Evolutionary conservation across 1,140 invertebrate genomes (phyloP), one percentile per base, ranked within the genome.

Genomic region (Drosophila tropicalis): DNA sequence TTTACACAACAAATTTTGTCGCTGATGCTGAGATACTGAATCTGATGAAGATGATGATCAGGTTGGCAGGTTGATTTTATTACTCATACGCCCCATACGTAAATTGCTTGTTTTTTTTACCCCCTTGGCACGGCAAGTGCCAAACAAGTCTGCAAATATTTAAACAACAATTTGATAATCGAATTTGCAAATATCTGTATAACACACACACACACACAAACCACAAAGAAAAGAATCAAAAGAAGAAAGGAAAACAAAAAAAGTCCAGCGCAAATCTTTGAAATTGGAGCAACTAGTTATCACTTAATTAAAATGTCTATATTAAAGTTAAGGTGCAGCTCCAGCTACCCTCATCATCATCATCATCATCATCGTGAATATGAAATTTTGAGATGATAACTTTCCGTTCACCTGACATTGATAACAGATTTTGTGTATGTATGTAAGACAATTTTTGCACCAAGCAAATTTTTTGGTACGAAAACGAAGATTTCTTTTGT

Each of bases 61-160:
- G 10, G 57, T 60, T 67, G 78, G 44, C 76, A 81, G 77, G 72
- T 87, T 87, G 76, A 89, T 78, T 89, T 84, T 89, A 89, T 89
- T 89, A 89, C 84, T 89, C 84, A 89, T 89, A 70, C 84, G 84
- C 71, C 74, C 66, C 66, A 57, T 89, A 51, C 44, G 70, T 65
- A 65, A 66, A 71, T 34, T 64, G 61, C 29, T 6, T 34, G 44
- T 65, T 62, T 10, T 64, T 63, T 51, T 39, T 44, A 70, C 71
- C 78, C 75, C 71, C 78, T 69, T 86, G 76, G 71, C 70, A 86
- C 83, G 72, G 55, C 72, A 85, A 85, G 84, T 83, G 80, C 70
- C 83, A 89, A 87, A 80, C 71, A 71, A 70, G 64, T 51, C 25
- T 13, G 56, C 58, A 86, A 86, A 86, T 87, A 83, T 86, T 86